Base-by-base conservation (phyloP, 1,140 invertebrate genomes). In the Leucophenga varia region DNA sequence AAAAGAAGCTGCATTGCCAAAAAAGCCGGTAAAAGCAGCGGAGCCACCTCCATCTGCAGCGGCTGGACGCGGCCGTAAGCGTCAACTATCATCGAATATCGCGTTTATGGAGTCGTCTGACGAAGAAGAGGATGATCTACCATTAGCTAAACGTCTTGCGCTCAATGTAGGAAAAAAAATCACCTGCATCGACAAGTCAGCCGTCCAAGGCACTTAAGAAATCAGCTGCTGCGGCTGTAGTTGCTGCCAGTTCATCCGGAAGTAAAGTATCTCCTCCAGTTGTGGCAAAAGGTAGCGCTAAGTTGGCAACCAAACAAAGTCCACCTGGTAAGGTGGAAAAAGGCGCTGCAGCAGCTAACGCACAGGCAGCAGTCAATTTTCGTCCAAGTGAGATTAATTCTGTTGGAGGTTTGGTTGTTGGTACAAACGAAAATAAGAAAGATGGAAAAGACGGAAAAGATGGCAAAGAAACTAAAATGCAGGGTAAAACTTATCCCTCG, bases 401-500 rank as follows among this genome's bases (percentile, higher is more conserved):
- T n/a, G 81, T 86, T 22, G 85, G 85, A 28, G 84, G 84, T 13
- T 75, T 86, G 43, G 75, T 81, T 2, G 80, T 85, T 12, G 83
- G 83, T 18, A 79, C 72, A 51, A 61, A 53, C 55, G 61, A 61
- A 36, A 56, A 58, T 3, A 50, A 30, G 17, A 59, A 57, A 14
- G 65, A 73, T 13, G 63, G 76, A 16, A 80, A 78, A 8, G 75
- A 81, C n/a, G 81, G 84, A 55, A 76, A 83, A n/a, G 54, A 57
- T 40, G 80, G 80, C n/a, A 70, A 67, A 72, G 65, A 70, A 45
- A 89, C 88, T 64, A 90, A 89, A 63, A 74, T 88, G 42, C 86
- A 88, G 76, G 87, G 87, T 57, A 88, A 89, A 72, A 91, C 89
- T 1, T 91, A 86, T 73, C 90, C 90, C 1, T 91, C 89, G 0